Evolutionary conservation across 2,888 invertebrate species (phyloP), one percentile per base, ranked within the genome.

Genomic region (Drosophila tanythrix): DNA sequence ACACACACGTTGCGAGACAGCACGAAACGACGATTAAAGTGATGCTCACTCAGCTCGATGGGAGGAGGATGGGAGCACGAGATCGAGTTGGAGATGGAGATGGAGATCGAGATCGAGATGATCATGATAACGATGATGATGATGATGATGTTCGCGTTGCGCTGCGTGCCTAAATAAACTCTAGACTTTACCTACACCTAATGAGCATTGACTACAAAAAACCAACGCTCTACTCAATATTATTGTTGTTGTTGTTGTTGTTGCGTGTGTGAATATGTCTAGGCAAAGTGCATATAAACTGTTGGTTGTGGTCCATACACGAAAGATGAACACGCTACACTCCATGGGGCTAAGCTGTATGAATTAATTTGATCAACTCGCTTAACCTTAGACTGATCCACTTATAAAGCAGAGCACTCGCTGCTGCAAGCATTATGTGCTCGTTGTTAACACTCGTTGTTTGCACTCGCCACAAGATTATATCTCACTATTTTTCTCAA

Each of bases 1-100:
- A 50, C 27, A 66, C 69, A 74, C 8, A 56, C 29, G 40, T 21
- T 29, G 21, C 31, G 15, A 57, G 70, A 61, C 77, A 70, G 25
- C 81, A 79, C 79, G 79, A 77, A 77, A 10, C 56, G 36, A 10
- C 67, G 81, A 73, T 79, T 77, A 81, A 77, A 77, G 50, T 65
- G 67, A 67, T 70, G 53, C 64, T 56, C 35, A 56, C 15, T n/a
- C 8, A n/a, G 55, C 36, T 38, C 18, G 46, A 27, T 38, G 31
- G 21, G 33, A 13, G 57, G 21, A 3, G 21, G 40, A n/a, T 31
- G 55, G n/a, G 8, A 56, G 31, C 57, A 40, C 21, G 40, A 29
- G 29, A 31, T 57, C 33, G 33, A 33, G 33, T 33, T 33, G 40
- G 31, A 43, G 40, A 13, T 50, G 18, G 36, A 36, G 36, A 11